phyloP scores from a whole-genome alignment of 2,888 invertebrate genomes.

The Criorhina ranunculi region DNA sequence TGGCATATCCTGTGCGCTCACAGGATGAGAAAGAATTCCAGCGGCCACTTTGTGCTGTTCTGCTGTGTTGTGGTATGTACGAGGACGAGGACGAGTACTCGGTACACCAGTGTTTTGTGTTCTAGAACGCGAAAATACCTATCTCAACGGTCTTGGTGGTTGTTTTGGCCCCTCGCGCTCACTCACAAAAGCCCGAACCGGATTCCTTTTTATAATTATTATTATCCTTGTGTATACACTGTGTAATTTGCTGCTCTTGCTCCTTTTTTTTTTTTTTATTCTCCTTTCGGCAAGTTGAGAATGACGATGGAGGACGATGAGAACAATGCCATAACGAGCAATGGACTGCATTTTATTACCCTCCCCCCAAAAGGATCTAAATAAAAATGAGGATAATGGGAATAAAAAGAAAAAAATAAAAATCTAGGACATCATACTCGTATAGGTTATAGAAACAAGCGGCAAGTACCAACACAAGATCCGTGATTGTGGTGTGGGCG shows the following conservation, averaged over 20 bases:
- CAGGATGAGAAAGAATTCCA: conserved; percentile 42
- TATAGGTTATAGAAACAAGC: conserved; percentile 63
- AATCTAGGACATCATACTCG: conserved; percentile 74
- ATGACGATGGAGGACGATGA: conserved; percentile 49
- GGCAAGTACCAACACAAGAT: conserved; percentile 12
- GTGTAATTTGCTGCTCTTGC: conserved; percentile 67
- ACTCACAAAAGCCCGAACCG: conserved; percentile 58
- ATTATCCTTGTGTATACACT: conserved; percentile 72
- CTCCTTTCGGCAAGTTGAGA: conserved; percentile 41
- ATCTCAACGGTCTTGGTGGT: conserved; percentile 27
- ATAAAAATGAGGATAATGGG: conserved; percentile 72
- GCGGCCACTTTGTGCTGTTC: conserved; percentile 69
- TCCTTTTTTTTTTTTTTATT: conserved; percentile 13
- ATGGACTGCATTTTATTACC: conserved; percentile 75
- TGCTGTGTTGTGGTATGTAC: conserved; percentile 12
- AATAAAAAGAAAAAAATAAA: conserved; percentile 69
- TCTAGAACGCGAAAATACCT: conserved; percentile 55
- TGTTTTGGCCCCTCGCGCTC: conserved; percentile 19
- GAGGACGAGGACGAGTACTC: too few species aligned
- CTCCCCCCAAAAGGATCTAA: conserved; percentile 66
- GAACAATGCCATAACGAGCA: conserved; percentile 74
- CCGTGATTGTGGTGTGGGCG: conserved; percentile 2
- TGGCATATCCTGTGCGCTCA: not conserved
- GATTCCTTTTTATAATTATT: conserved; percentile 74
- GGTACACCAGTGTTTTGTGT: conserved; percentile 37